Evolutionary conservation across 2,113 vertebrate genomes (phyloP), one percentile per base, ranked within the genome.

Genomic region (Galemys pyrenaicus): DNA sequence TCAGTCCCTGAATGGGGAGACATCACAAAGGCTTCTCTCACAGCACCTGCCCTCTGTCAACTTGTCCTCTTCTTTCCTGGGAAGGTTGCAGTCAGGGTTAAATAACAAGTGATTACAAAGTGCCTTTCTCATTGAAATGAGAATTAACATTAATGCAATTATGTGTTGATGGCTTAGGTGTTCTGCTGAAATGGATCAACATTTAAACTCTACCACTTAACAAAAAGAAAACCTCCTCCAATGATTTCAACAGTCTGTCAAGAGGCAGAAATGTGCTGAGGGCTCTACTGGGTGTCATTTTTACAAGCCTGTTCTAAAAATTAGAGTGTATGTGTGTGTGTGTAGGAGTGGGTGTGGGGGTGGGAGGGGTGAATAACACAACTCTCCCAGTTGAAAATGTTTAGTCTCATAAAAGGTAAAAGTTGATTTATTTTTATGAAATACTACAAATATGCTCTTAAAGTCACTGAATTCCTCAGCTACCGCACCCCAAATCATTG

Each of bases 81-180:
- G 64, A 93, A 96, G 75, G 80, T 81, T 94, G 80, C 46, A 62
- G 39, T 92, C 62, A 26, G 94, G 80, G 92, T 93, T 96, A 93
- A 96, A 89, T 92, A 94, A 87, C 80, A 85, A 90, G 77, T 89
- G 92, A 92, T 92, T 88, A 94, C 85, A 75, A 96, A 95, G 70
- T 62, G 64, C 54, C 87, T 93, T 95, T 95, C 94, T 89, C 88
- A 74, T 90, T 93, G 94, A 96, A 93, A 91, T 92, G 89, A 94
- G 89, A 93, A 96, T 97, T 96, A 97, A 95, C 92, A 96, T 94
- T 95, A 96, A 97, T 95, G 94, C 78, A 96, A 95, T 96, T 94
- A 95, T 85, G 77, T 71, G 78, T 87, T 73, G 89, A 87, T 92
- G 89, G 93, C 58, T 90, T 94, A 44, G 10, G 56, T 24, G 68